Base-by-base conservation (phyloP, 2,113 vertebrate species). In the Sinocyclocheilus anshuiensis region DNA sequence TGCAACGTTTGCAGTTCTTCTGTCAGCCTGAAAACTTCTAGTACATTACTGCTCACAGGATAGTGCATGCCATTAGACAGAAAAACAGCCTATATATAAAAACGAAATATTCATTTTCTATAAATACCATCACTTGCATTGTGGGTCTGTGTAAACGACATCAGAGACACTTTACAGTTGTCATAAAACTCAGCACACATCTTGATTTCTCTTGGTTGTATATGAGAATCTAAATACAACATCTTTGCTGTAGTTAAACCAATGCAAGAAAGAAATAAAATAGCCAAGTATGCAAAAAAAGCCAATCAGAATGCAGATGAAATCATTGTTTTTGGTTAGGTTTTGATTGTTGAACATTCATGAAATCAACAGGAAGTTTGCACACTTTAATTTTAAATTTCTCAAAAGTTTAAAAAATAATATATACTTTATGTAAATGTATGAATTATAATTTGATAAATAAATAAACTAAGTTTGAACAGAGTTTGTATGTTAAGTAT, bases 1-100 rank as follows among this genome's bases (percentile, higher is more conserved):
- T 86, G 85, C 88, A 67, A 59, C 48, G 77, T 67, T 77, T 86
- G 88, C 88, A 88, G 29, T 81, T 88, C 69, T 86, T 55, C 42
- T 84, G 77, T 63, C 42, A 48, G 77, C 77, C 20, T 84, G 61
- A 15, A 84, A 48, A 79, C 39, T 4, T 85, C 29, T 36, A 36
- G 77, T 76, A 8, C 20, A 45, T 81, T 13, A 42, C 71, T 22
- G 71, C 4, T 39, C 4, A 42, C 20, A 2, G 71, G 71, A n/a
- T n/a, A 42, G 71, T 74, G 71, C 20, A 74, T 11, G 48, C 29
- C 24, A 29, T 16, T 18, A 18, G 10, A 76, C 74, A 48, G 3
- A 48, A 48, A 48, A 48, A 42, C 8, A 71, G 8, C 3, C 0
- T 0, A 39, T 39, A 15, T 39, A 39, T 6, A 71, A 16, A 39